Conservation (phyloP, 2,113 vertebrate genomes). For the Chiloscyllium plagiosum region DNA sequence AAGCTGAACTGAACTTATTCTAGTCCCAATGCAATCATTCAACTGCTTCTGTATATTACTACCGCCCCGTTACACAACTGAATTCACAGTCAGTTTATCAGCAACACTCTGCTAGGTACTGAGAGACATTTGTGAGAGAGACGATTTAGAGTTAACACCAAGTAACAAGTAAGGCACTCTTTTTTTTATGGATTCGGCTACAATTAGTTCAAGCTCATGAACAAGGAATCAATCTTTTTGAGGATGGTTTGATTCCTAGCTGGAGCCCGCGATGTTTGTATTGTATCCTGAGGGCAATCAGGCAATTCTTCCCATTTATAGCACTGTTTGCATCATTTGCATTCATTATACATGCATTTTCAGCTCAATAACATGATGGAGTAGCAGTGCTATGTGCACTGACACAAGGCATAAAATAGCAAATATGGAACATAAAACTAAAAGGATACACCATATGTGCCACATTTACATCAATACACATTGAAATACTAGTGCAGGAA, state of each 20-base stretch:
- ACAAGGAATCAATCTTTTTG: constrained; percentile 32
- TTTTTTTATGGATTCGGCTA: constrained; percentile 26
- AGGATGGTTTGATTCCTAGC: constrained; percentile 32
- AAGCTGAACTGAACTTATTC: background rate
- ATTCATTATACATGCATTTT: constrained; percentile 22
- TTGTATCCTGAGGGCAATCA: constrained; percentile 29
- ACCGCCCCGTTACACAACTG: background rate
- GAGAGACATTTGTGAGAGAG: background rate
- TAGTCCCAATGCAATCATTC: background rate
- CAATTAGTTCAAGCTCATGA: constrained; percentile 32
- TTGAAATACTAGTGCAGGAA: background rate
- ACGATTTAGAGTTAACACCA: background rate
- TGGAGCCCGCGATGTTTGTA: constrained; percentile 29
- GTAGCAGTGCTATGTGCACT: constrained; percentile 5
- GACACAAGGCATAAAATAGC: constrained; percentile 32
- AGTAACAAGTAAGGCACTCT: constrained; percentile 27
- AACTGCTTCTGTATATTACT: background rate
- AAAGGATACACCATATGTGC: constrained; percentile 30
- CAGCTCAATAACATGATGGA: constrained; percentile 33
- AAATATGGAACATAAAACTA: constrained; percentile 32
- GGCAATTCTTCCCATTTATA: constrained; percentile 34
- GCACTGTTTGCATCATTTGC: constrained; percentile 31
- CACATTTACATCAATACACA: constrained; percentile 27
- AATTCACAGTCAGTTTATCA: constrained; percentile 25
- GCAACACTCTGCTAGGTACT: constrained; percentile 12